Evolutionary conservation across 2,113 vertebrate species (phyloP), one percentile per base, ranked within the genome.

Genomic region (Chamaea fasciata): DNA sequence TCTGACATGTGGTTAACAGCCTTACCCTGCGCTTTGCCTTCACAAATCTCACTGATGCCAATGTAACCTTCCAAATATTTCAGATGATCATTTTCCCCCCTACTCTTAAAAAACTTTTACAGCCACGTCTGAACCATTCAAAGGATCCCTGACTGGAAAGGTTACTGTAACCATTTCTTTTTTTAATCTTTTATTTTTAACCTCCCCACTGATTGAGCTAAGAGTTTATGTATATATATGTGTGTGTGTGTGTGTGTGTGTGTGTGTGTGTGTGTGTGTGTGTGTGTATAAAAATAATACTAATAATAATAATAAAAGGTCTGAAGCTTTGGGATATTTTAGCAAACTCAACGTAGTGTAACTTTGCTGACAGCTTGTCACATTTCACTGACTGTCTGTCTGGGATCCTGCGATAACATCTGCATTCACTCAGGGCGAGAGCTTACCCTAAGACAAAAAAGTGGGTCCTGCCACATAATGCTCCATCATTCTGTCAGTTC

Each of bases 401-500:
- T 98, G 97, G 97, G 98, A 98, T 98, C 97, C 98, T 97, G 93
- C 62, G 98, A 98, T 98, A 99, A 99, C 99, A 99, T 99, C 99
- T 99, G 99, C 98, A 99, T 99, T 99, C 99, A 99, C 99, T 99
- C 98, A 98, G 98, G 98, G 98, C 95, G 74, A 98, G 98, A 97
- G 99, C 98, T 98, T 98, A 99, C 98, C 98, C 98, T 92, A 97
- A 98, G 98, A 99, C 98, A 98, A 97, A 98, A 98, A 98, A 98
- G 97, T 97, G 89, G 97, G 98, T 98, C 98, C 98, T 98, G 98
- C 98, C 98, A 98, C 92, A 97, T 98, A 98, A 98, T 96, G 98
- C 97, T 98, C 98, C 98, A 98, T 98, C 98, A 98, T 98, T 97
- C 98, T 98, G 98, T 98, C 98, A 97, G 97, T 97, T 98, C 97